Base-by-base conservation (phyloP, 2,113 vertebrate species). In the Atractosteus spatula region DNA sequence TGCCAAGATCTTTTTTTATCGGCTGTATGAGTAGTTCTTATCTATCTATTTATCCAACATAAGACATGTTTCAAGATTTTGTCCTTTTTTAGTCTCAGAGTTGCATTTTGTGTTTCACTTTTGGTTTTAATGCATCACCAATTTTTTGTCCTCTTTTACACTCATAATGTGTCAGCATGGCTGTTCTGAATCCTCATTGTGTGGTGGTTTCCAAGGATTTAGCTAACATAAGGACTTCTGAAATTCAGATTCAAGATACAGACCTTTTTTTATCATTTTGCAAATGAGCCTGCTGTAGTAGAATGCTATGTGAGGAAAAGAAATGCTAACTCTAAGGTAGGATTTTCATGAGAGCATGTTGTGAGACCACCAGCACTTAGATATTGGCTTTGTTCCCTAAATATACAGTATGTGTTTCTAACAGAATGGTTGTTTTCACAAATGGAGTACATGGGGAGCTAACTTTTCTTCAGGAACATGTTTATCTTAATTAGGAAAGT, bases 401-500 rank as follows among this genome's bases (percentile, higher is more conserved):
- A 81, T 88, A 83, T 85, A 72, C 78, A 72, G 59, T 79, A 85
- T 90, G 87, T 86, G 88, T 88, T 85, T 90, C 68, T 87, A 90
- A 86, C 86, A 81, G 85, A 81, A 84, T 69, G 84, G 83, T 86
- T 92, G 85, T 90, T 92, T 91, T 91, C 90, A 85, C 83, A 92
- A 93, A 90, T 74, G 86, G 84, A 89, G 85, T 89, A 82, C 81
- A 84, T 79, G 76, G 90, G 86, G 89, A 91, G 85, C 85, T 84
- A 85, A 85, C 86, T 89, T 76, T 77, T 88, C 88, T 91, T 92
- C 86, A 91, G 89, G 88, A 92, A 92, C 88, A 86, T 92, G 90
- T 93, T 94, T 94, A 89, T 89, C 92, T 94, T 92, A 91, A 94
- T 93, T 93, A 94, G 84, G 87, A 91, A 91, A 94, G 88, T 92